Percentiles rank a stretch among this genome's conserved stretches.
phyloP scores from a whole-genome alignment of 2,888 invertebrate genomes.

The Lordiphosa fenestrarum region DNA sequence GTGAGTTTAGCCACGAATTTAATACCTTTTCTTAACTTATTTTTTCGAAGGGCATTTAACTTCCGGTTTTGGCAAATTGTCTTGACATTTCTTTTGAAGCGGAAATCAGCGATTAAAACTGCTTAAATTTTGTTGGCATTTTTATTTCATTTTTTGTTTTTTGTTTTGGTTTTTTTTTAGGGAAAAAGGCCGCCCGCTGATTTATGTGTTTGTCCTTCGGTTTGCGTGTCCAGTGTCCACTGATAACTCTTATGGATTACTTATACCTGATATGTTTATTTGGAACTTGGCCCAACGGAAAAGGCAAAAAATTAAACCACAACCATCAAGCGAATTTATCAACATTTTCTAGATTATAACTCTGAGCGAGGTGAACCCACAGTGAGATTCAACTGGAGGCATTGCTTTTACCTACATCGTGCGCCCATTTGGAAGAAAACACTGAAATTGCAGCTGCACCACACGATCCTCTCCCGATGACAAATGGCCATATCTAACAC shows the following conservation, averaged over 20 bases:
- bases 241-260: constrained; percentile 44
- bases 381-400: constrained; percentile 38
- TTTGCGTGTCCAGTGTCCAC: constrained; percentile 52
- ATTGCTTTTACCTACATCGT: constrained; percentile 28
- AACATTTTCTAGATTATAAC: constrained; percentile 49
- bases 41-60: neutral
- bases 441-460: constrained; percentile 49
- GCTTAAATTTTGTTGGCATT: constrained; percentile 30
- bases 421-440: constrained; percentile 26
- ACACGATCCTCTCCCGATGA: constrained; percentile 64
- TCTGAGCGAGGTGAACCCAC: constrained; percentile 10
- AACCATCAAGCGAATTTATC: constrained; percentile 62
- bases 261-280: constrained; percentile 68
- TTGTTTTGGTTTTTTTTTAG: constrained; percentile 2
- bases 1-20: no score
- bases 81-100: constrained; percentile 59
- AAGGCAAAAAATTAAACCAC: constrained; percentile 31
- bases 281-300: constrained; percentile 42
- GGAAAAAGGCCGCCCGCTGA: constrained; percentile 41
- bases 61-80: constrained; percentile 24
- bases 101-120: constrained; percentile 68
- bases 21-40: no score
- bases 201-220: constrained; percentile 70
- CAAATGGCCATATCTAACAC: constrained; percentile 63
- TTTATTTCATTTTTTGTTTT: neutral